A percentile compares a stretch with the other conserved stretches of the same genome.
phyloP scores from a whole-genome alignment of 53 echinoderm and acorn worm genomes.

The Pentamera pediparva region DNA sequence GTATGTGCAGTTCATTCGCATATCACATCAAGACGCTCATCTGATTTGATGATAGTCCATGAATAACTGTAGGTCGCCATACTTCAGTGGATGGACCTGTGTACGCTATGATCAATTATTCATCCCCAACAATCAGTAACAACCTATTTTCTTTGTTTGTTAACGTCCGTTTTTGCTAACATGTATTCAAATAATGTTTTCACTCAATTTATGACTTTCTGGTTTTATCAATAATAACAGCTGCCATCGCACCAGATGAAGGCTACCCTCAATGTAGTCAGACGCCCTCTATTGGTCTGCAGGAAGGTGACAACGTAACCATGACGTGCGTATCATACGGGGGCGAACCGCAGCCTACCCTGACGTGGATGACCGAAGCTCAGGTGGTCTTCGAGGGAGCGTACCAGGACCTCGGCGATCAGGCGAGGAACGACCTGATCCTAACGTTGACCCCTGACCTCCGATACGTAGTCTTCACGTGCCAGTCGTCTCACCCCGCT shows the following conservation, averaged over 20 bases:
- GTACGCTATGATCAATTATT: no score
- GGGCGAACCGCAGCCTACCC: constrained; percentile 75
- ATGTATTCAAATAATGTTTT: no score
- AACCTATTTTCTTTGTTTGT: no score
- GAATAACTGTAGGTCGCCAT: no score
- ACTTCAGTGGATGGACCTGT: no score
- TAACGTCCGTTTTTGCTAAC: no score
- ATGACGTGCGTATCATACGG: constrained; percentile 70
- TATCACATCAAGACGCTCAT: no score
- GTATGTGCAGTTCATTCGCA: no score
- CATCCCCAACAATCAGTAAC: no score
- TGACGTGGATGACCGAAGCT: constrained; percentile 63
- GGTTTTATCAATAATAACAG: constrained; percentile 43
- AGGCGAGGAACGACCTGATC: constrained; percentile 52
- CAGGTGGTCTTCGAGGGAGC: constrained; percentile 27
- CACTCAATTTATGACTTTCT: no score
- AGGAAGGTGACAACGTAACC: constrained; percentile 61
- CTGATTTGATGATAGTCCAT: no score
- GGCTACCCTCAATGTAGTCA: constrained; percentile 62
- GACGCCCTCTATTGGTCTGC: constrained; percentile 46
- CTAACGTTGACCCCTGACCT: constrained; percentile 58
- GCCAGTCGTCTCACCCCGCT: constrained; percentile 75
- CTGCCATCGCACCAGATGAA: constrained; percentile 53
- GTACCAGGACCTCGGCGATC: constrained; percentile 30
- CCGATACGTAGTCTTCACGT: constrained; percentile 59